Percentiles rank a stretch among this genome's conserved stretches.
Evolutionary conservation across 2,113 vertebrate genomes (phyloP).

Genomic region (Myodes glareolus): DNA sequence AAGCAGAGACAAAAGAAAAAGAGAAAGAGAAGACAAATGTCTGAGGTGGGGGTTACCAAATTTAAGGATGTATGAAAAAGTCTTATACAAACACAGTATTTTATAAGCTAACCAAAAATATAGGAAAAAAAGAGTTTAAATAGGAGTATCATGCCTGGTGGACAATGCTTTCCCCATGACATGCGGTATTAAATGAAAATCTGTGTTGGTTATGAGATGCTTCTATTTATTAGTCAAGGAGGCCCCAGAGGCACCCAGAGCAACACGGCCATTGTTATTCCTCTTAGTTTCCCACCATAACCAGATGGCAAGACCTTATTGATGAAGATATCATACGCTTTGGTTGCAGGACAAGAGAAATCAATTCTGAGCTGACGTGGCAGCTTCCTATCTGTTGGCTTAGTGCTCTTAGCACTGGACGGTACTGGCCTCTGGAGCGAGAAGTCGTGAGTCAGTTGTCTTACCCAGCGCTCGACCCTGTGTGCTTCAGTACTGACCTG

Average conservation of each 20-base stretch:
- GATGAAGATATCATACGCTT: not conserved
- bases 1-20: too few species aligned
- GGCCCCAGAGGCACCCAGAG: not conserved
- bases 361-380: not conserved
- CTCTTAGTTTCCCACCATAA: not conserved
- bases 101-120: not conserved
- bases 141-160: not conserved
- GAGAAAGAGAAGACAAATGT: not conserved
- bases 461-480: not conserved
- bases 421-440: not conserved
- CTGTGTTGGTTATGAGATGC: not conserved
- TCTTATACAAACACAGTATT: not conserved
- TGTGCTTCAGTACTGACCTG: not conserved
- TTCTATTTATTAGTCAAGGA: not conserved
- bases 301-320: not conserved
- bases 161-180: not conserved
- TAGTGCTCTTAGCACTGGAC: not conserved
- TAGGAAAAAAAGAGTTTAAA: not conserved
- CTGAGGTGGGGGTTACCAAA: not conserved
- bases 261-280: not conserved
- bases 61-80: not conserved
- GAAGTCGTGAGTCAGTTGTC: not conserved
- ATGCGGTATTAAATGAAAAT: not conserved
- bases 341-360: not conserved
- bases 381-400: not conserved